Conservation (phyloP, 2,888 invertebrate species). For the Pharmacophagus antenor region DNA sequence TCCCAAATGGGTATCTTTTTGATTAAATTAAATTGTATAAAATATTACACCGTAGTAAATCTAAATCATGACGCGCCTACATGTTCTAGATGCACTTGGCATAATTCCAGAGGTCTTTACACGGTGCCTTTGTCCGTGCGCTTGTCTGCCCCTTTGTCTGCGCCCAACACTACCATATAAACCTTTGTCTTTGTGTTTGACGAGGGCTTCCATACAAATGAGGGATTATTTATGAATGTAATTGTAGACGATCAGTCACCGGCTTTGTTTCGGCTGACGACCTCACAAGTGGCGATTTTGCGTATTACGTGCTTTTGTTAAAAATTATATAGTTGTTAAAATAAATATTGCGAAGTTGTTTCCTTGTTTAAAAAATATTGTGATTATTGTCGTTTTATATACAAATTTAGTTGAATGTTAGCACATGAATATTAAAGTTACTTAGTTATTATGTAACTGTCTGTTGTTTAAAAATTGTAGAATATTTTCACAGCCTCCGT, state of each 20-base stretch:
- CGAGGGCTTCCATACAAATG: slow-evolving; percentile 28
- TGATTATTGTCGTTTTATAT: no score
- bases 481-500: no score
- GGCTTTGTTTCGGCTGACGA: slow-evolving; percentile 13
- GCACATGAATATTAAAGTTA: no score
- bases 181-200: slow-evolving; percentile 35
- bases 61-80: slow-evolving; percentile 37
- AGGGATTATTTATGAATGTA: slow-evolving; percentile 26
- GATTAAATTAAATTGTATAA: not conserved
- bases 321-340: not conserved
- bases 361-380: not conserved
- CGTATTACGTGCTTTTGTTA: slow-evolving; percentile 6
- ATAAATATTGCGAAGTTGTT: not conserved
- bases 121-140: slow-evolving; percentile 56
- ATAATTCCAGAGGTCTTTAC: slow-evolving; percentile 49
- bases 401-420: no score
- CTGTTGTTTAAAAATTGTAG: no score
- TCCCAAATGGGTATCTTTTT: not conserved
- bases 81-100: slow-evolving; percentile 49
- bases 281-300: slow-evolving; percentile 19
- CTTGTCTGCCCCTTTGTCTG: slow-evolving; percentile 62
- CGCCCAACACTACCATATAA: slow-evolving; percentile 35
- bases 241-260: slow-evolving; percentile 28
- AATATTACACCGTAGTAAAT: slow-evolving; percentile 31
- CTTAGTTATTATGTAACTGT: no score